Base-by-base conservation (phyloP, 1,140 invertebrate genomes). In the Drosophila murphyi region DNA sequence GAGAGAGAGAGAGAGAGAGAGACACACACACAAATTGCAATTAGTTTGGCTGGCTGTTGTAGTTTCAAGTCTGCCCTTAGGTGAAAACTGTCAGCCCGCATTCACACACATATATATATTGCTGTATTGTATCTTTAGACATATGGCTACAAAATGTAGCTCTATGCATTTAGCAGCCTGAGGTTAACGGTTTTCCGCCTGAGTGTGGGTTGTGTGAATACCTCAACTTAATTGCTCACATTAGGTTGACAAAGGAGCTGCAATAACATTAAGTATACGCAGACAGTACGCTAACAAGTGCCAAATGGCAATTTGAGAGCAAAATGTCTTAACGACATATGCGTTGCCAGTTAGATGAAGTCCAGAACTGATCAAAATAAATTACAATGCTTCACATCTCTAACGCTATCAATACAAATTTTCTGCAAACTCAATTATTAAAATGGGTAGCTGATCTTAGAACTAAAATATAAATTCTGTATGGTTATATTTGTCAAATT, bases 181-280 rank as follows among this genome's bases (percentile, higher is more conserved):
- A 47, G 74, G 73, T 61, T 35, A 32, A 35, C 2, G 28, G 10
- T 28, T 48, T 34, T 34, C 29, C 48, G 31, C 43, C n/a, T 77
- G 65, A 59, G 73, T 78, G 76, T 77, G 56, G 56, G 67, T 12
- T 45, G 43, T 64, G 75, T 35, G 45, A 73, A 82, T 70, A 77
- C 77, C 74, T 76, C 80, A 80, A 85, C 83, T 89, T 85, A 89
- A 88, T 88, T 88, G 85, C 69, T 74, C 63, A 70, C 55, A 82
- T 85, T 89, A 89, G 77, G 63, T 63, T 73, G 72, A 89, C 85
- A 88, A 89, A 62, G 83, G 80, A 85, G 80, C 76, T 87, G 85
- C 73, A 88, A 82, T 83, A 87, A 89, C 71, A 74, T 88, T 69
- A 73, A 82, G 80, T 67, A 87, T 86, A 80, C 83, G 79, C 72